phyloP scores from a whole-genome alignment of 1,140 invertebrate genomes.

The Drosophila virilis region DNA sequence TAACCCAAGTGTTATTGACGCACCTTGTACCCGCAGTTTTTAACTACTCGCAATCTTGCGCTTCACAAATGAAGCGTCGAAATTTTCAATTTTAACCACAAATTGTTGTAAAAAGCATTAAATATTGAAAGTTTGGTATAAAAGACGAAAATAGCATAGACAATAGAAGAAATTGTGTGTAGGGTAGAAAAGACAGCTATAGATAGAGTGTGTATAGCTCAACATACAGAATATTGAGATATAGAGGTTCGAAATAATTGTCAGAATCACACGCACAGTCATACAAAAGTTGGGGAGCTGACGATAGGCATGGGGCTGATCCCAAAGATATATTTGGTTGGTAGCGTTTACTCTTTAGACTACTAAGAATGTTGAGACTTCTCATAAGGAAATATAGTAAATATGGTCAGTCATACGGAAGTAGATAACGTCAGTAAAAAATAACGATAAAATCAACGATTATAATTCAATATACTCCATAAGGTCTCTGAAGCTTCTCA shows the following conservation, averaged over 20 bases:
- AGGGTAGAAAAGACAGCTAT: constrained; percentile 12
- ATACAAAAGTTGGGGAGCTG: constrained; percentile 15
- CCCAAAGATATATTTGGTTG: neutral
- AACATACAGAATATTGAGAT: constrained; percentile 10
- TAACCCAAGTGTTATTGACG: constrained; percentile 73
- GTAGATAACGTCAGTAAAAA: too few relatives aligned
- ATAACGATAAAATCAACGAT: too few relatives aligned
- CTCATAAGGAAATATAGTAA: too few relatives aligned
- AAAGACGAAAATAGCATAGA: constrained; percentile 47
- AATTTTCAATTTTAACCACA: constrained; percentile 20
- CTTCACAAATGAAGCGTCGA: constrained; percentile 22
- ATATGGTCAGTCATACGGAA: too few relatives aligned
- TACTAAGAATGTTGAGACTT: too few relatives aligned
- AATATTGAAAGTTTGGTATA: constrained; percentile 60
- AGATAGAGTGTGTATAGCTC: constrained; percentile 2
- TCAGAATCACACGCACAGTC: constrained; percentile 34
- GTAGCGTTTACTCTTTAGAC: too few relatives aligned
- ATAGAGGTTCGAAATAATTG: constrained; percentile 18
- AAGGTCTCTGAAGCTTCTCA: too few relatives aligned
- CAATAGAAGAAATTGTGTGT: constrained; percentile 12
- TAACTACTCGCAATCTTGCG: constrained; percentile 31
- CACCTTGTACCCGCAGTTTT: constrained; percentile 69
- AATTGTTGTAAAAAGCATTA: constrained; percentile 78
- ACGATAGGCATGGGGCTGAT: neutral
- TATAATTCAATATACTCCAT: too few relatives aligned